Percentiles rank a stretch among this genome's conserved stretches.
phyloP scores from a whole-genome alignment of 2,888 invertebrate species.

The Octodonta nipae region DNA sequence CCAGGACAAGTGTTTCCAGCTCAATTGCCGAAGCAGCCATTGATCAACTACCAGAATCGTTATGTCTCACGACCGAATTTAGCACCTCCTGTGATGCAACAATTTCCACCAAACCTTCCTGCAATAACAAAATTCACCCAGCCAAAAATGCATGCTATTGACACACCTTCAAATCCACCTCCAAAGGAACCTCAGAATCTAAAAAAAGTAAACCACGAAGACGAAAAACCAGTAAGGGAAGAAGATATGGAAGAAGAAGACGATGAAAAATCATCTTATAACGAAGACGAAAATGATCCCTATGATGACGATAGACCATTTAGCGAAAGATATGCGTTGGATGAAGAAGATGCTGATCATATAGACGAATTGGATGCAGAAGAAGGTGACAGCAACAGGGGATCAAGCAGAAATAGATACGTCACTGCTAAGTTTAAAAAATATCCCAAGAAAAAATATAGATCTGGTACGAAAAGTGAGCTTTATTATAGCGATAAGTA shows the following conservation, averaged over 20 bases:
- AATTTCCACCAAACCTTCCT: neutral
- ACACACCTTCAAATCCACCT: conserved; percentile 7
- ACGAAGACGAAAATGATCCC: conserved; percentile 9
- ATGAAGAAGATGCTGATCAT: conserved; percentile 15
- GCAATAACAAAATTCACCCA: conserved; percentile 7
- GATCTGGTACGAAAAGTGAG: conserved; percentile 9
- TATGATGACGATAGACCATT: too few relatives aligned
- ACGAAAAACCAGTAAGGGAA: conserved; percentile 13
- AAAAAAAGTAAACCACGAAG: conserved; percentile 5
- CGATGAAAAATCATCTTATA: conserved; percentile 8
- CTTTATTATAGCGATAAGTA: conserved; percentile 13
- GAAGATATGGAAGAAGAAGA: conserved; percentile 12
- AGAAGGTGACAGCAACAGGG: conserved; percentile 19
- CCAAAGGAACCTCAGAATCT: conserved; percentile 7
- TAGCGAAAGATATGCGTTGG: conserved; percentile 12
- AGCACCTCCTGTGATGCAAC: conserved; percentile 3
- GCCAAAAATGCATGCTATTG: conserved; percentile 7
- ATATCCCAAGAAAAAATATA: conserved; percentile 10
- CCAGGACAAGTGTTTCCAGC: conserved; percentile 8
- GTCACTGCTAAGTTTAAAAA: conserved; percentile 11
- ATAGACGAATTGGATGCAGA: conserved; percentile 15
- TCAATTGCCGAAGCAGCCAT: conserved; percentile 4
- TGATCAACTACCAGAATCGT: conserved; percentile 2
- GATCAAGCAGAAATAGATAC: conserved; percentile 15
- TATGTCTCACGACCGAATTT: conserved; percentile 1